Base-by-base conservation (phyloP, 30 jellyfish, hydroid and myxozoan genomes). In the Calvadosia cruxmelitensis region DNA sequence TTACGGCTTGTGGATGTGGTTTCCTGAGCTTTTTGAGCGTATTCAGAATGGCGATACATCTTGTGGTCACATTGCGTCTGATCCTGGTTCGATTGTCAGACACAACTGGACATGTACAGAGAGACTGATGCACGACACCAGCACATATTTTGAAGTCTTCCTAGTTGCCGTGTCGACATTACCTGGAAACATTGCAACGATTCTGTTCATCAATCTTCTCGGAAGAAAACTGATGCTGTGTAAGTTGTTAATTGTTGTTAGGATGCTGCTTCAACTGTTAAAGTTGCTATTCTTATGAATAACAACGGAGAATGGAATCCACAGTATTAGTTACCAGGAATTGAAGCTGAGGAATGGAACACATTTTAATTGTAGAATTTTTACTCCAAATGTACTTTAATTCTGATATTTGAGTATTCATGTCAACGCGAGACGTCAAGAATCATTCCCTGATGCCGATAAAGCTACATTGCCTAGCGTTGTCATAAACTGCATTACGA, bases 1-100 rank as follows among this genome's bases (percentile, higher is more conserved):
- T 67, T 89, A 89, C 53, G 98, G 98, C 1, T 80, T 89, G 16
- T 89, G 95, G 95, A 89, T 89, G 98, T 89, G 98, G 98, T 89
- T 89, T 73, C 98, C 98, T 10, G 95, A 89, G 67, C 63, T 89
- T 26, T 89, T 89, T 67, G 77, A 76, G 35, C 35, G 95, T 29
- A 89, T 89, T 62, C 90, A 81, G 51, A 72, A 89, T 49, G 98
- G 98, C 16, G 71, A 84, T 32, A 72, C 93, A 5, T 53, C 70
- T 26, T 89, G 98, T 80, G 93, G 94, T 68, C 73, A 93, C 51
- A 72, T 13, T 53, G 27, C 12, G 12, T 12, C 25, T 53, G 31
- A 53, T 66, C 30, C 87, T 75, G 48, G 78, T 67, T 49, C 73
- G 69, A 31, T 62, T 53, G 3, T 70, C 53, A 24, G 68, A 2